Evolutionary conservation across 2,113 vertebrate genomes (phyloP).

Genomic region (Leptosomus discolor): DNA sequence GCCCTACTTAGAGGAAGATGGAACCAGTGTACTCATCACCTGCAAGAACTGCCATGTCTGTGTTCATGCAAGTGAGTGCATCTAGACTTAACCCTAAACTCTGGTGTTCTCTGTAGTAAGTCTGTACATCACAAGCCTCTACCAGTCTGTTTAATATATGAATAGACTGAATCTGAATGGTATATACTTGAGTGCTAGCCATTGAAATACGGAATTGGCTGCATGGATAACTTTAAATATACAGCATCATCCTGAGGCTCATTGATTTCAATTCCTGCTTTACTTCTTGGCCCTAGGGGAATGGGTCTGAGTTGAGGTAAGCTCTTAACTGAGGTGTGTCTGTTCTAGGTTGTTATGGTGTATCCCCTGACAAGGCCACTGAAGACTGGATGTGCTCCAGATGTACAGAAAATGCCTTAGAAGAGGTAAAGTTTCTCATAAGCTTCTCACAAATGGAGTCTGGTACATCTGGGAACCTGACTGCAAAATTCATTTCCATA

Average conservation of each 20-base stretch:
- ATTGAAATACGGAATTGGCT: not conserved
- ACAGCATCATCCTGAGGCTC: not conserved
- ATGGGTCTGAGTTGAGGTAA: not conserved
- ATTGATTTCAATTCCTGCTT: not conserved
- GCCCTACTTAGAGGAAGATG: slow-evolving; percentile 87
- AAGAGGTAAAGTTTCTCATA: slow-evolving; percentile 78
- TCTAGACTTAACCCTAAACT: not conserved
- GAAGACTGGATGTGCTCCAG: slow-evolving; percentile 90
- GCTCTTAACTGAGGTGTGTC: not conserved
- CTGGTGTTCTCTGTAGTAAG: not conserved
- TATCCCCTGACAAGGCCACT: slow-evolving; percentile 80
- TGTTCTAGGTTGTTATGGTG: slow-evolving; percentile 89
- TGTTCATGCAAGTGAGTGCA: slow-evolving; percentile 92
- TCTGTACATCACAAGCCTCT: not conserved
- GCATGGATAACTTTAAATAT: not conserved
- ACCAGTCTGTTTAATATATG: not conserved
- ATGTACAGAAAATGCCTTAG: slow-evolving; percentile 87
- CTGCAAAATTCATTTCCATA: not conserved
- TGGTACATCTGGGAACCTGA: not conserved
- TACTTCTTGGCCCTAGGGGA: not conserved
- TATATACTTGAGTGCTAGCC: not conserved
- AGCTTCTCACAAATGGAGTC: not conserved
- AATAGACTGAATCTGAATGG: not conserved
- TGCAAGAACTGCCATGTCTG: slow-evolving; percentile 90
- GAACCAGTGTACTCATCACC: slow-evolving; percentile 88